phyloP scores from a whole-genome alignment of 2,888 invertebrate genomes.

The Ditula angustiorana region DNA sequence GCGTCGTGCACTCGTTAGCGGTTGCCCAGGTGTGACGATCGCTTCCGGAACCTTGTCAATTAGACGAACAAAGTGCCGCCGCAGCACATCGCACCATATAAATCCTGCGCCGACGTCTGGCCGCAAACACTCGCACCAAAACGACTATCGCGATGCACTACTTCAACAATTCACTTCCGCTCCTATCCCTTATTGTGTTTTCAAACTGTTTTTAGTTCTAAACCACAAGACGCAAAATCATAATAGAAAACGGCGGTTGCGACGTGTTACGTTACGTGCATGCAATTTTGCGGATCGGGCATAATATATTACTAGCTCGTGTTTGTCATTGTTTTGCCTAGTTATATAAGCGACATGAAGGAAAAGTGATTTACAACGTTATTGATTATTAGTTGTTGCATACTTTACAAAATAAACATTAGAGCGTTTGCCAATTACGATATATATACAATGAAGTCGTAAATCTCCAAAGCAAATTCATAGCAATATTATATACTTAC shows the following conservation, averaged over 20 bases:
- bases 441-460: conserved; percentile 42
- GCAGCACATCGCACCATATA: conserved; percentile 66
- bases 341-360: conserved; percentile 13
- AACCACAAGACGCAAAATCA: conserved; percentile 26
- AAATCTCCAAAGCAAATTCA: conserved; percentile 33
- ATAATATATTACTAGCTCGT: conserved; percentile 30
- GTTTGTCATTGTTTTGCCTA: conserved; percentile 19
- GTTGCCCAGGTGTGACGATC: conserved; percentile 55
- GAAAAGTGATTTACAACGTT: conserved; percentile 9
- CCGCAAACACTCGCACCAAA: conserved; percentile 56
- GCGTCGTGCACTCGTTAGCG: conserved; percentile 56
- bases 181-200: conserved; percentile 44
- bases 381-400: background rate
- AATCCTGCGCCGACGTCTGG: conserved; percentile 58
- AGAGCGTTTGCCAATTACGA: conserved; percentile 41
- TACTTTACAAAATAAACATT: conserved; percentile 41
- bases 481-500: conserved; percentile 21
- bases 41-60: conserved; percentile 74
- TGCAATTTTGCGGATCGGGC: conserved; percentile 28
- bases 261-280: conserved; percentile 26
- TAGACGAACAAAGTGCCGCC: conserved; percentile 70
- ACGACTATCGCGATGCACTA: conserved; percentile 57
- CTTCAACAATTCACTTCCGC: conserved; percentile 49
- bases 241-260: conserved; percentile 33
- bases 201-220: conserved; percentile 23